Base-by-base conservation (phyloP, 2,113 vertebrate species). In the Pandion haliaetus region DNA sequence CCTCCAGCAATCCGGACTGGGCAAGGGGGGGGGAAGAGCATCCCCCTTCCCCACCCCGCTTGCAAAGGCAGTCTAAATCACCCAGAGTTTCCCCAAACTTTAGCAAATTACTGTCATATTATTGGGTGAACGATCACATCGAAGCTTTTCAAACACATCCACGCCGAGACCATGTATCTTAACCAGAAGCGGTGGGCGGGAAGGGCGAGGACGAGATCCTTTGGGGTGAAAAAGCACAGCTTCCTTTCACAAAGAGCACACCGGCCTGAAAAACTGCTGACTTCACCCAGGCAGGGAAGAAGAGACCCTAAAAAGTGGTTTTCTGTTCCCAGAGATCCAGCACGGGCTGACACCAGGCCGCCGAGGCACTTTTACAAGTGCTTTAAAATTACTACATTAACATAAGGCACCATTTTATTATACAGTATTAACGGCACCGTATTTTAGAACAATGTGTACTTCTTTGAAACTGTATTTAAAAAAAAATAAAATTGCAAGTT, bases 91-190 rank as follows among this genome's bases (percentile, higher is more conserved):
- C 49, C 58, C 72, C 49, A 77, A 31, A 92, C 40, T 61, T 50
- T 8, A 58, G 57, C 13, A 18, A 57, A 58, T 38, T 3, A 3
- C 11, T 26, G 74, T 14, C 24, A 0, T 13, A 76, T 86, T 12
- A 54, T 4, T 10, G 6, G 40, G 38, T 19, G 34, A 69, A n/a
- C 0, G 0, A 42, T 14, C n/a, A 25, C 2, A 0, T 3, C 17
- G 20, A 38, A 72, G 86, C 23, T 76, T 58, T 70, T 70, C 58
- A 23, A 63, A 76, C 54, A 49, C 49, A 26, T 49, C 69, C 54
- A 44, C 0, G 7, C 76, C 6, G 29, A 72, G 47, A 55, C 18
- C 19, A 3, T 4, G 28, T 29, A 28, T 52, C 34, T 69, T 36
- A 61, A 40, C 5, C 31, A 74, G 44, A n/a, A 65, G 45, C 3